Base-by-base conservation (phyloP, 2,113 vertebrate genomes). In the Brachypteracias leptosomus region DNA sequence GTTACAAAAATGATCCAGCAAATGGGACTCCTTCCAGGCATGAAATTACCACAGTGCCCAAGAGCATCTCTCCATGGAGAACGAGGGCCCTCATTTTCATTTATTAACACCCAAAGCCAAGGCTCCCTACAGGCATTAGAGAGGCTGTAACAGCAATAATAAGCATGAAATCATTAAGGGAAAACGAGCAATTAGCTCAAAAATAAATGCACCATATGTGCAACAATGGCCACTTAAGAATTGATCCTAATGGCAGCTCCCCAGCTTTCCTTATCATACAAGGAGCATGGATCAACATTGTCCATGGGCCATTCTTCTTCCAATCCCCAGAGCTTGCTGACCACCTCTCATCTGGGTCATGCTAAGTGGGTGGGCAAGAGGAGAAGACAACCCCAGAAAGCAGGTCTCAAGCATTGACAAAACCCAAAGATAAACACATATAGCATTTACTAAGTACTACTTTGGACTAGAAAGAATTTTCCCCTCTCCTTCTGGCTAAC, bases 21-120 rank as follows among this genome's bases (percentile, higher is more conserved):
- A 74, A 96, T 74, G 87, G 7, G 51, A 66, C 28, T 89, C 87
- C 89, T 79, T 85, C 93, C 87, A 96, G 94, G 87, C 73, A 66
- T 94, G 89, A 96, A 96, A 96, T 90, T 92, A 80, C 80, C 47
- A 73, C 55, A 31, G 42, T 49, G 61, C 88, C 77, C 81, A 59
- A 67, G n/a, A 93, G 59, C 78, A 87, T 81, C 91, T 75, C 66
- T 83, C 94, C 68, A 16, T 20, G 47, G 84, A 87, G 52, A 91
- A 89, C 6, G 21, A 82, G 52, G 77, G 25, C 7, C 65, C 74
- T 76, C 44, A 90, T 89, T 87, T 93, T 88, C 81, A 63, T 58
- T 75, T 55, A 79, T 57, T 42, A 85, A 73, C 63, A 79, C 82
- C 33, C 68, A 87, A 81, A 93, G 57, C 51, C 74, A 35, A 76